Evolutionary conservation across 2,888 invertebrate genomes (phyloP).

Genomic region (Phaonia tiefii): DNA sequence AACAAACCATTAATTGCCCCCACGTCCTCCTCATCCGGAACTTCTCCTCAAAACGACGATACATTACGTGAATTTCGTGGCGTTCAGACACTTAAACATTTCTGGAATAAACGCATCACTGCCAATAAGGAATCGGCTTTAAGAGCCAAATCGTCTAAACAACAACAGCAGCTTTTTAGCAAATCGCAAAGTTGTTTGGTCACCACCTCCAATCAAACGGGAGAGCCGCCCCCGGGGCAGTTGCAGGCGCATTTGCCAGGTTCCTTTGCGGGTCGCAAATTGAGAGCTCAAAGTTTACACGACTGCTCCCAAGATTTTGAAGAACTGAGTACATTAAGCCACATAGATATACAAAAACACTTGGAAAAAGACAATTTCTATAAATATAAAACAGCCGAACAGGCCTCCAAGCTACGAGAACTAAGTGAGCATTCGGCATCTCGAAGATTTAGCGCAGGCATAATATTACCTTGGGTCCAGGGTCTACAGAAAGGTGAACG

Average conservation of each 20-base stretch:
- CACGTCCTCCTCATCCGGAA: background rate
- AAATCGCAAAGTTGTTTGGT: slow-evolving; percentile 77
- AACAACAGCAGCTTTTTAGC: slow-evolving; percentile 70
- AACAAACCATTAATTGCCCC: slow-evolving; percentile 13
- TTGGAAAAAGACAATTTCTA: slow-evolving; percentile 79
- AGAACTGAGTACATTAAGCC: slow-evolving; percentile 41
- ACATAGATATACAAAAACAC: slow-evolving; percentile 66
- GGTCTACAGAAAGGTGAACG: slow-evolving; percentile 70
- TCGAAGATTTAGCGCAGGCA: slow-evolving; percentile 67
- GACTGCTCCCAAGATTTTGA: slow-evolving; percentile 71
- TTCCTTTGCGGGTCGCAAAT: slow-evolving; percentile 67
- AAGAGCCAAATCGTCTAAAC: slow-evolving; percentile 45
- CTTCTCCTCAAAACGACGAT: slow-evolving; percentile 47
- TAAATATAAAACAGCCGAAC: slow-evolving; percentile 80
- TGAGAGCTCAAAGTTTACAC: slow-evolving; percentile 76
- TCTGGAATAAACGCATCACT: slow-evolving; percentile 80
- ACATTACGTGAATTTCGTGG: slow-evolving; percentile 76
- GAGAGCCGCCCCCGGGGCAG: slow-evolving; percentile 67
- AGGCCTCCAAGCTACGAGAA: slow-evolving; percentile 69
- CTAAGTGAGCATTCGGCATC: slow-evolving; percentile 71
- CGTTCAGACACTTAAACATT: slow-evolving; percentile 78
- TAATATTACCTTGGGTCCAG: slow-evolving; percentile 68
- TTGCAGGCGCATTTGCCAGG: slow-evolving; percentile 4
- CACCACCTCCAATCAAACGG: slow-evolving; percentile 71
- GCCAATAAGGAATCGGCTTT: slow-evolving; percentile 69